Conservation (phyloP, 1,140 invertebrate genomes). For the Drosophila orena region DNA sequence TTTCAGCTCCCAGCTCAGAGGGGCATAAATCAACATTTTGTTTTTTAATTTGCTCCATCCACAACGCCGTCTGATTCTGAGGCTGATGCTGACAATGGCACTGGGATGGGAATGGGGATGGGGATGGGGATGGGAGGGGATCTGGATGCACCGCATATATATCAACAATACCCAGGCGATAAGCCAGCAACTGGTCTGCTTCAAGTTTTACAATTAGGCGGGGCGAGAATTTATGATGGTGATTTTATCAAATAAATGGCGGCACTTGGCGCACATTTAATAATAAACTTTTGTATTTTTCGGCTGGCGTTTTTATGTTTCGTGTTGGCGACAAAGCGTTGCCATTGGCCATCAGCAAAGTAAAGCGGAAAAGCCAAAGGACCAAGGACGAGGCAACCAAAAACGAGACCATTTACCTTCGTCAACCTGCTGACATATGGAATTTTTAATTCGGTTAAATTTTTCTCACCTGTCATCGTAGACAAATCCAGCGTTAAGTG, state of each 20-base stretch:
- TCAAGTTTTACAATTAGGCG: conserved; percentile 79
- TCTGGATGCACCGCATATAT: conserved; percentile 27
- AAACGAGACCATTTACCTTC: conserved; percentile 67
- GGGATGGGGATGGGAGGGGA: conserved; percentile 22
- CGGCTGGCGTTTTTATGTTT: conserved; percentile 22
- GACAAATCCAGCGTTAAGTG: conserved; percentile 95
- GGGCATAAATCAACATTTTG: conserved; percentile 81
- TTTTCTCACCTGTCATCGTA: conserved; percentile 93
- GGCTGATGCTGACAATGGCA: conserved; percentile 66
- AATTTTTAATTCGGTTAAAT: conserved; percentile 84
- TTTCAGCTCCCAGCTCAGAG: conserved; percentile 7
- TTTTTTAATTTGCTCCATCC: conserved; percentile 75
- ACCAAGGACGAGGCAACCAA: not conserved
- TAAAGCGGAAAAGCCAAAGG: conserved; percentile 8
- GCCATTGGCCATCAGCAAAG: conserved; percentile 24
- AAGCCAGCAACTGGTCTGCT: conserved; percentile 58
- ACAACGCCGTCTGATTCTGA: conserved; percentile 67
- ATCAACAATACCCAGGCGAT: conserved; percentile 43
- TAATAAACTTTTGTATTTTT: conserved; percentile 68
- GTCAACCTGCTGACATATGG: conserved; percentile 81
- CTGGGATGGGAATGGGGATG: conserved; percentile 43
- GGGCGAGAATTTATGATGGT: conserved; percentile 69
- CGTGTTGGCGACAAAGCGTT: conserved; percentile 49
- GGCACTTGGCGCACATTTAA: conserved; percentile 80
- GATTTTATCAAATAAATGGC: conserved; percentile 81